Percentiles rank a stretch among this genome's conserved stretches.
Evolutionary conservation across 2,113 vertebrate species (phyloP).

Genomic region (Polypterus senegalus): DNA sequence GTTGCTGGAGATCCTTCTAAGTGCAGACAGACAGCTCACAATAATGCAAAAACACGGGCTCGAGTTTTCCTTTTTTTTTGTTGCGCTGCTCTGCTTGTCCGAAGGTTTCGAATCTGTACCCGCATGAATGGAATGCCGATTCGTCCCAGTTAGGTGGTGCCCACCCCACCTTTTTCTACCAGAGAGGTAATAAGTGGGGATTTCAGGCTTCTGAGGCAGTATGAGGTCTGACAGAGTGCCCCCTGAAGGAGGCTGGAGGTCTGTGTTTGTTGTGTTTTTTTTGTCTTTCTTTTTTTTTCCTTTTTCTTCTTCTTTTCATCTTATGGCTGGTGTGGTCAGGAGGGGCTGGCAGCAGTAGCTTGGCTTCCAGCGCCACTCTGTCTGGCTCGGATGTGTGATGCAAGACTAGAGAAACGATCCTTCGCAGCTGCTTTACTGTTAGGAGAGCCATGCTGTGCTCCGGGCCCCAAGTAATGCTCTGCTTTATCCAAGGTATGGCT

Average conservation of each 20-base stretch:
- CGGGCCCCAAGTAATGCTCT: no score
- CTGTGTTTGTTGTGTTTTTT: constrained; percentile 10
- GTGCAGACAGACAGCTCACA: constrained; percentile 32
- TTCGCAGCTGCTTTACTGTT: no score
- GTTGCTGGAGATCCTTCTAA: constrained; percentile 23
- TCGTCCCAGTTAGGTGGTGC: constrained; percentile 7
- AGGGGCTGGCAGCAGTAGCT: no score
- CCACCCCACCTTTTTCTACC: constrained; percentile 18
- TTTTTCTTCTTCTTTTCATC: no score
- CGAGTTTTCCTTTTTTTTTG: constrained; percentile 5
- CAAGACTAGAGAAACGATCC: no score
- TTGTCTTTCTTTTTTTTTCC: neutral
- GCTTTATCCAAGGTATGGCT: no score
- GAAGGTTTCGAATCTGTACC: constrained; percentile 28
- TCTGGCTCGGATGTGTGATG: no score
- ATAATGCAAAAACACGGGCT: constrained; percentile 25
- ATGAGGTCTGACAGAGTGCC: constrained; percentile 3
- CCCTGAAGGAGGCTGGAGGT: constrained; percentile 1
- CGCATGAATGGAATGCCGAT: constrained; percentile 27
- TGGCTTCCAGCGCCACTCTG: no score
- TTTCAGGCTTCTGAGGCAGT: constrained; percentile 1
- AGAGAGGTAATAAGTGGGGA: neutral
- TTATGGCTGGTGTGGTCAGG: no score
- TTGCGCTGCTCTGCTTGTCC: constrained; percentile 6
- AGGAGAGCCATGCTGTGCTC: no score